Base-by-base conservation (phyloP, 2,888 invertebrate species). In the Liodrosophila aerea region DNA sequence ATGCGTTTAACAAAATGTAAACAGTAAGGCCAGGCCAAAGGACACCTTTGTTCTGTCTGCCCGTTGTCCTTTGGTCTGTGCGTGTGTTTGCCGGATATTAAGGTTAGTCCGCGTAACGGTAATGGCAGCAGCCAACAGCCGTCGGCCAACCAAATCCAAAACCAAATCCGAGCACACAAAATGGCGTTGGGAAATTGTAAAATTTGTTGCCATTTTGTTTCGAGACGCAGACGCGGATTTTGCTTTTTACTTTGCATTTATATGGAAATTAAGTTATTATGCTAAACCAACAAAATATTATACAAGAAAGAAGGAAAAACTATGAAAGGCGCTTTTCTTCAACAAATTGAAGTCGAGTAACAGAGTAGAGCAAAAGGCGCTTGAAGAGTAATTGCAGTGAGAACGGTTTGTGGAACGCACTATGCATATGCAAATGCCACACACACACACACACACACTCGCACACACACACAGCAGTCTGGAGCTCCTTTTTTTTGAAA, bases 171-270 rank as follows among this genome's bases (percentile, higher is more conserved):
- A 56, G 73, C 29, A 45, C 44, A 52, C 16, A 53, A 61, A 62
- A 68, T 60, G 67, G 68, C 64, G 54, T 53, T 61, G 73, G 76
- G 78, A 84, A 81, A 84, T 81, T 84, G 75, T 84, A 70, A 73
- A 84, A 81, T 81, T 80, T 84, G 80, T 74, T 65, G 64, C 22
- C 68, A 66, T 71, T 76, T 84, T 69, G 56, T 39, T 53, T 49
- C 7, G 46, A 37, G 8, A 12, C 15, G 49, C 30, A 49, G 12
- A 36, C 45, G 33, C 27, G 59, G 50, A 64, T 67, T 70, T 65
- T 43, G 34, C 37, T 62, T 51, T 50, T 43, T 15, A 12, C 37
- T 37, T 15, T 5, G 64, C 62, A 63, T 64, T 60, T 64, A 64
- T 63, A 65, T 70, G 60, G 60, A 75, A 71, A 68, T 72, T 68